Base-by-base conservation (phyloP, 2,888 invertebrate genomes). In the Lucinisca nassula region DNA sequence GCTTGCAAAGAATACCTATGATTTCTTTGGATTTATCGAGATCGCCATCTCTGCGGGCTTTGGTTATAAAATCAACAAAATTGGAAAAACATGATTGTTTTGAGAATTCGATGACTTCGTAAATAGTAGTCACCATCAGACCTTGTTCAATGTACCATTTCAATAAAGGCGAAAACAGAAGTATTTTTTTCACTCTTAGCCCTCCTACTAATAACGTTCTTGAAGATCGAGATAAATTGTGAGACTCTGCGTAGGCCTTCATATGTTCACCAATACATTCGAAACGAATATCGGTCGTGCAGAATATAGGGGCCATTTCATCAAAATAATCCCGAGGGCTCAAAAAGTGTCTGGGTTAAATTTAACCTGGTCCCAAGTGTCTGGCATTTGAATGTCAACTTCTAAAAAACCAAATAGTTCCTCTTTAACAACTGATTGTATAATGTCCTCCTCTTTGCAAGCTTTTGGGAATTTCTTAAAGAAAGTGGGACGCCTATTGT, bases 101-200 rank as follows among this genome's bases (percentile, higher is more conserved):
- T 70, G 12, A 17, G 30, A 21, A 70, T 37, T 70, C 70, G 32
- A 70, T 14, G 6, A 32, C 37, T 17, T 32, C 8, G 32, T 70
- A 30, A 35, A 70, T 70, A 10, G 6, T 37, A 6, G 70, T 27
- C 27, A 70, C 21, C 14, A 35, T 6, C 14, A 70, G 14, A 17
- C 70, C 70, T 12, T 70, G 70, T 24, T 70, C 70, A 27, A 70
- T 21, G 21, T 70, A 70, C 70, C 70, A 70, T 24, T 70, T n/a
- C 27, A 70, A 27, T 27, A 70, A 30, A 35, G 70, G 70, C 32
- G 37, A 14, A 6, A 14, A n/a, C 4, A 70, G 6, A 12, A 70
- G 21, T 4, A 70, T 10, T 12, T 21, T 6, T 21, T 70, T 27
- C 3, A 30, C 70, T 10, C 14, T 35, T 21, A 70, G 6, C 27